A percentile compares a stretch with the other conserved stretches of the same genome.
Evolutionary conservation across 2,113 vertebrate species (phyloP).

Genomic region (Tiliqua scincoides): DNA sequence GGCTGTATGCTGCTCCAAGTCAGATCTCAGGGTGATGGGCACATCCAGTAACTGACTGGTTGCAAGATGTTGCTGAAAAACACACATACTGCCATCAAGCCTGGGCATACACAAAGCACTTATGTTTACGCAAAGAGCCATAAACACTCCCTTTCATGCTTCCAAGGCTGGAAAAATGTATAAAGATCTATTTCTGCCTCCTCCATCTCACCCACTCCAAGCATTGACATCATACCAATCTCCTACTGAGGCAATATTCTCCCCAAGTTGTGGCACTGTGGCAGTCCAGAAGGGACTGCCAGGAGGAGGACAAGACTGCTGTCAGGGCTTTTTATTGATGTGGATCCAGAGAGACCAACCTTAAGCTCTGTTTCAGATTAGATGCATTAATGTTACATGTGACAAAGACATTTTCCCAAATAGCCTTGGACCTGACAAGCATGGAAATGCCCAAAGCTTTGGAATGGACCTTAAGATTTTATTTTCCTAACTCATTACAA

Average conservation of each 20-base stretch:
- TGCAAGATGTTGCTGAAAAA: accelerated
- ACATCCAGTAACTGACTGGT: background rate
- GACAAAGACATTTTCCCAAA: background rate
- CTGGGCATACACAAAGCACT: conserved; percentile 65
- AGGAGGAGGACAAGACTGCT: background rate
- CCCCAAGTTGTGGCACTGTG: accelerated
- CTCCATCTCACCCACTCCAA: conserved; percentile 78
- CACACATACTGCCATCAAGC: background rate
- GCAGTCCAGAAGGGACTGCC: background rate
- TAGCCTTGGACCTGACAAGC: background rate
- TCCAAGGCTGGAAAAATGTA: conserved; percentile 75
- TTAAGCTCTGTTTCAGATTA: too few relatives aligned
- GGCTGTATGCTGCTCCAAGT: background rate
- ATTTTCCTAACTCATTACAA: background rate
- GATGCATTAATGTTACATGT: too few relatives aligned
- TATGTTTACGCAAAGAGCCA: conserved; percentile 61
- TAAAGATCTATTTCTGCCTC: conserved; percentile 78
- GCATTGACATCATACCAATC: conserved; percentile 85
- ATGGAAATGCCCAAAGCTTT: background rate
- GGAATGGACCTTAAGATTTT: background rate
- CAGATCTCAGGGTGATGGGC: background rate
- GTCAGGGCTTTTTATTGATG: background rate
- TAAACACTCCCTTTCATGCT: conserved; percentile 69
- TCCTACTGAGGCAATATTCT: conserved; percentile 65
- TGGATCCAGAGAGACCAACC: background rate